Conservation (phyloP, 2,797 vertebrate genomes). For the Falco biarmicus region DNA sequence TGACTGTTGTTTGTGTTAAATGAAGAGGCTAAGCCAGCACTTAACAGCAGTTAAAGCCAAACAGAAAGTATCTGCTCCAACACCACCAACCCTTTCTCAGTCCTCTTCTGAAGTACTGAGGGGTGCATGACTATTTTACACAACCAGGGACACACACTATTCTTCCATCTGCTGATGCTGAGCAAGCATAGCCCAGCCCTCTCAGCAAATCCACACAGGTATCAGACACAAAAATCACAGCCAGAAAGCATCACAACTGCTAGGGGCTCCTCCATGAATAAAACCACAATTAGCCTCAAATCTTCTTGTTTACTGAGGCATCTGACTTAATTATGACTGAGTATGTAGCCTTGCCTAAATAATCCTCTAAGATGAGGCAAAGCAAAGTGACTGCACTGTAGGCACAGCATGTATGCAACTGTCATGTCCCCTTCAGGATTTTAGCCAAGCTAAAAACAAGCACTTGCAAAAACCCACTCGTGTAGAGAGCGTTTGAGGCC, state of each 20-base stretch:
- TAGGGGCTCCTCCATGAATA: neutral
- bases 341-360: neutral
- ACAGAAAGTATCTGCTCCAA: neutral
- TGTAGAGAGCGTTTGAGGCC: neutral
- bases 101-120: neutral
- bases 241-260: neutral
- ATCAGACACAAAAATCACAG: neutral
- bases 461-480: neutral
- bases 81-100: neutral
- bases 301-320: neutral
- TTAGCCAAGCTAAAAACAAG: neutral
- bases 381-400: neutral
- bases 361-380: neutral
- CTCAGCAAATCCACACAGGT: neutral
- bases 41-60: neutral
- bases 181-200: neutral
- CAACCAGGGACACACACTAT: neutral
- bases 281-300: neutral
- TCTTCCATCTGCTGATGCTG: neutral
- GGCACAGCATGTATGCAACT: neutral
- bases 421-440: neutral
- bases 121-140: neutral
- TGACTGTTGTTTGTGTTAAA: neutral
- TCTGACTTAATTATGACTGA: constrained; percentile 31
- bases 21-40: neutral